Evolutionary conservation across 2,113 vertebrate species (phyloP).

Genomic region (Artemisiospiza belli): DNA sequence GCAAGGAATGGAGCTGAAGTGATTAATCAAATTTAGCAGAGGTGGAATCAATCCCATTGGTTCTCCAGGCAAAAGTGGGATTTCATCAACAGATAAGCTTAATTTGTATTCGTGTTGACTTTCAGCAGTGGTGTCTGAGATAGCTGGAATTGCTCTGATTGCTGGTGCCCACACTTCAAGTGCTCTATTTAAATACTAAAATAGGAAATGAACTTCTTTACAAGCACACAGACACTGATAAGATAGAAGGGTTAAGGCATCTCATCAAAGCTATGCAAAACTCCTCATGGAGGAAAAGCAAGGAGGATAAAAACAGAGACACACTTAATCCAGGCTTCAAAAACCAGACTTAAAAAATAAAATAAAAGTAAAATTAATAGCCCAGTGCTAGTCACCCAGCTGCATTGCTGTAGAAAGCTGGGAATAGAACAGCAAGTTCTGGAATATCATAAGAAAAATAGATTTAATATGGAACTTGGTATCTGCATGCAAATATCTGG

Average conservation of each 20-base stretch:
- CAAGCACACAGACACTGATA: slow-evolving; percentile 8
- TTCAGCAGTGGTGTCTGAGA: not conserved
- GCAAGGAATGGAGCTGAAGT: not conserved
- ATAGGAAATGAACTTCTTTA: slow-evolving; percentile 20
- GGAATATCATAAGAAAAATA: not conserved
- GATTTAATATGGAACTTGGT: not conserved
- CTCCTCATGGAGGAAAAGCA: not conserved
- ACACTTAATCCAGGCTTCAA: slow-evolving; percentile 4
- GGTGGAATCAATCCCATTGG: slow-evolving; percentile 33
- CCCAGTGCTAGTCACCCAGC: not conserved
- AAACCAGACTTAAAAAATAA: not conserved
- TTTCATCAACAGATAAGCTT: slow-evolving; percentile 24
- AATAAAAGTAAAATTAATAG: not conserved
- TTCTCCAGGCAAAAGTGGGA: slow-evolving; percentile 40
- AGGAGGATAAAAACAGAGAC: not conserved
- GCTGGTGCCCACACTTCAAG: not conserved
- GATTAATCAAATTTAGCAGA: slow-evolving; percentile 58
- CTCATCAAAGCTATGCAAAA: slow-evolving; percentile 34
- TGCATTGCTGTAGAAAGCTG: not conserved
- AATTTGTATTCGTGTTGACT: slow-evolving; percentile 46
- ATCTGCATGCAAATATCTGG: not conserved
- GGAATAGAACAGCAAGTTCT: not conserved
- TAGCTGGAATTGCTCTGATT: slow-evolving; percentile 1
- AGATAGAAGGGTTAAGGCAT: slow-evolving; percentile 2
- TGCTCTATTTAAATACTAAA: not conserved